Evolutionary conservation across 2,113 vertebrate species (phyloP).

Genomic region (Perca flavescens): DNA sequence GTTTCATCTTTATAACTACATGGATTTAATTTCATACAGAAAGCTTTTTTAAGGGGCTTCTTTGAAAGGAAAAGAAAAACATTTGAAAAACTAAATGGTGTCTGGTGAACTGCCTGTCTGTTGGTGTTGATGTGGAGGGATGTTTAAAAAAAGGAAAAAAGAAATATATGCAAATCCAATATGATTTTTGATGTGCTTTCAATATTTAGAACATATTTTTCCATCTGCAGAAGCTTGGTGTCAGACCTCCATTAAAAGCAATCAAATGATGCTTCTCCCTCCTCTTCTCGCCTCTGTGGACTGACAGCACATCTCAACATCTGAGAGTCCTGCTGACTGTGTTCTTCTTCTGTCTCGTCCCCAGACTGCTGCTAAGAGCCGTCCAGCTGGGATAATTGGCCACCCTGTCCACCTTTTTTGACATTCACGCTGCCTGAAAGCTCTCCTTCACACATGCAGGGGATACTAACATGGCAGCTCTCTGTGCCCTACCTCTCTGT

Average conservation of each 20-base stretch:
- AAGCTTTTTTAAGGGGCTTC: not conserved
- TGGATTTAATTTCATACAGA: conserved; percentile 29
- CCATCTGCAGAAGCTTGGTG: conserved; percentile 8
- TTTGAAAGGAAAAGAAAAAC: conserved; percentile 21
- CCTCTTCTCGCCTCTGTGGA: conserved; percentile 1
- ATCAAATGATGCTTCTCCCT: conserved; percentile 27
- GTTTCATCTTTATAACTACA: conserved; percentile 43
- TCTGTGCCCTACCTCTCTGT: conserved; percentile 44
- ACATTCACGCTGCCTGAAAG: conserved; percentile 60
- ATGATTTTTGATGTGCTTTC: conserved; percentile 6
- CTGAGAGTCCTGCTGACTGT: conserved; percentile 60
- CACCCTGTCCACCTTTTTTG: conserved; percentile 61
- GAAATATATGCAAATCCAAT: not conserved
- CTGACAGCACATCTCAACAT: conserved; percentile 61
- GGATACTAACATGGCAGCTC: conserved; percentile 57
- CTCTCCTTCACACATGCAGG: conserved; percentile 40
- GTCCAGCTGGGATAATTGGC: conserved; percentile 79
- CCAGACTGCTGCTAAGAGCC: conserved; percentile 64
- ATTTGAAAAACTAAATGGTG: conserved; percentile 24
- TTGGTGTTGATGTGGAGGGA: not conserved
- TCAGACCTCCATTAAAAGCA: conserved; percentile 35
- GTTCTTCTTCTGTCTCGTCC: conserved; percentile 55
- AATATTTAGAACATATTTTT: conserved; percentile 24
- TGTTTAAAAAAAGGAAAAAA: conserved; percentile 9
- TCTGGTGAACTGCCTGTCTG: conserved; percentile 22